These are phyloP conservation scores for Zaprionus bogoriensis DNA, from an alignment of 2,888 invertebrate genomes.

Conservation along the genomic window DNA sequence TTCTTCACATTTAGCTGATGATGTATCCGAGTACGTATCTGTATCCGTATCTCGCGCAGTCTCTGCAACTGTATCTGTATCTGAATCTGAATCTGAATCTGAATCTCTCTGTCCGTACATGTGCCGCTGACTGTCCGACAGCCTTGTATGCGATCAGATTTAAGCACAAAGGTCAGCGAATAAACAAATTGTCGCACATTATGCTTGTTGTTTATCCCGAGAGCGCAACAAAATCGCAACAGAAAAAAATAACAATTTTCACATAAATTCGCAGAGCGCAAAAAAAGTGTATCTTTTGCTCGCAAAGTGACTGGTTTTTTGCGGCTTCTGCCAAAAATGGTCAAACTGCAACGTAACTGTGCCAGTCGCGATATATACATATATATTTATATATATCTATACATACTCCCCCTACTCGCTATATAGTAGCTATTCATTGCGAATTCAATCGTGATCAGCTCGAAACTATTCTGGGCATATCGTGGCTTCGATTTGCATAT, in stretches of 20 bases:
- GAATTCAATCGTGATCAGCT: slow-evolving; percentile 54
- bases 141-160: slow-evolving; percentile 82
- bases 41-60: slow-evolving; percentile 11
- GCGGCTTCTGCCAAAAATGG: no score
- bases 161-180: slow-evolving; percentile 80
- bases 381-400: slow-evolving; percentile 1
- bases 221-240: slow-evolving; percentile 20
- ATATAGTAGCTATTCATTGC: no score
- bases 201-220: slow-evolving; percentile 44
- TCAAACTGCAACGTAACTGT: neutral
- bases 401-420: no score
- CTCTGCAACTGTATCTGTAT: slow-evolving; percentile 27
- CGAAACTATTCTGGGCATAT: slow-evolving; percentile 50
- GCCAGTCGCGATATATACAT: neutral
- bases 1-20: slow-evolving; percentile 62
- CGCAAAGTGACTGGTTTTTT: neutral
- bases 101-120: slow-evolving; percentile 23
- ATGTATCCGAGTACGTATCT: slow-evolving; percentile 6
- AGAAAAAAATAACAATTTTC: slow-evolving; percentile 15
- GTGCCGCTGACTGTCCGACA: slow-evolving; percentile 60
- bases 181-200: slow-evolving; percentile 72
- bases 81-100: slow-evolving; percentile 13
- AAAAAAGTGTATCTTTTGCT: slow-evolving; percentile 15
- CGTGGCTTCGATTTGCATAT: slow-evolving; percentile 62
- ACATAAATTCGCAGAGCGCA: slow-evolving; percentile 8